phyloP scores from a whole-genome alignment of 2,888 invertebrate genomes.

The Brenthis ino region DNA sequence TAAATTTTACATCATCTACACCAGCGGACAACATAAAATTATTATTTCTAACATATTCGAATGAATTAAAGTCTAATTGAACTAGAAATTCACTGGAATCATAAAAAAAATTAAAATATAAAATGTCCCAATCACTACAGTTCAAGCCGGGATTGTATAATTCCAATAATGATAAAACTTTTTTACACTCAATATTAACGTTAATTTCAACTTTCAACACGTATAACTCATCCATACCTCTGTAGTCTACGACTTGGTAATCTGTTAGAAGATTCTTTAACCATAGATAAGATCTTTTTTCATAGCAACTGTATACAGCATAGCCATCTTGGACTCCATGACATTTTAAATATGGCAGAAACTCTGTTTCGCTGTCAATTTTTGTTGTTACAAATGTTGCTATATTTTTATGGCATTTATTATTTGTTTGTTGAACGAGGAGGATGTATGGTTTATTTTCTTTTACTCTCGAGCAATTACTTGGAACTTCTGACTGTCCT shows the following conservation, averaged over 20 bases:
- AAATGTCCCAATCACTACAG: conserved; percentile 51
- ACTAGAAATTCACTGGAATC: conserved; percentile 40
- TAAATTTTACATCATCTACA: conserved; percentile 55
- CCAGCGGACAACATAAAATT: conserved; percentile 55
- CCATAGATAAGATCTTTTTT: conserved; percentile 47
- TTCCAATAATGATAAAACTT: conserved; percentile 50
- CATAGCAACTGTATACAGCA: conserved; percentile 57
- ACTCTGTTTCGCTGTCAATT: conserved; percentile 38
- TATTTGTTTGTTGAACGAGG: not conserved
- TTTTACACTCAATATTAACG: conserved; percentile 45
- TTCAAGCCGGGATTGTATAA: conserved; percentile 52
- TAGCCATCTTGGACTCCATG: conserved; percentile 56
- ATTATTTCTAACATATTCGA: conserved; percentile 48
- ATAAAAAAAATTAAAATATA: conserved; percentile 31
- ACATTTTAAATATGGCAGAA: conserved; percentile 55
- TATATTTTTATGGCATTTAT: conserved; percentile 35
- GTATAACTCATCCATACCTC: conserved; percentile 27
- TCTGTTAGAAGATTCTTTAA: conserved; percentile 41
- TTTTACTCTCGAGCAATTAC: not conserved
- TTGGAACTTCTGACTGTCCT: not conserved
- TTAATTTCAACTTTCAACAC: conserved; percentile 50
- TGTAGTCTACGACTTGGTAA: conserved; percentile 37
- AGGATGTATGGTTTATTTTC: not conserved
- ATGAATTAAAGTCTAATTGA: conserved; percentile 51
- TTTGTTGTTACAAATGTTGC: conserved; percentile 46